A percentile compares a stretch with the other conserved stretches of the same genome.
These are phyloP conservation scores for Drepana falcataria DNA, from an alignment of 2,888 invertebrate genomes.

Conservation along the genomic window DNA sequence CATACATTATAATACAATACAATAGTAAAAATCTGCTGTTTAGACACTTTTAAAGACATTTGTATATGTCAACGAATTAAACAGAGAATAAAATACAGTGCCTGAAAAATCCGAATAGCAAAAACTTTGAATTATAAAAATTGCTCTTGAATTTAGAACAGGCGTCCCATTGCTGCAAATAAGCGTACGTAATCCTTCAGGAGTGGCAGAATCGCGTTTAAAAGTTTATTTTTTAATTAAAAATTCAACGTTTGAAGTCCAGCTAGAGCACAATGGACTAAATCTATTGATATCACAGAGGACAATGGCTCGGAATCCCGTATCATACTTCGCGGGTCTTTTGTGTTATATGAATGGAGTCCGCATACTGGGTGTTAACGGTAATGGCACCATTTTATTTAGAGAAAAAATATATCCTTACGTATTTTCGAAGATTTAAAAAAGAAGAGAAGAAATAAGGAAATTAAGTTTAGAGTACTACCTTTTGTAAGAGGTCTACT, in stretches of 20 bases:
- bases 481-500: no score
- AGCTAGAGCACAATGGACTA: neutral
- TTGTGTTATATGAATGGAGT: neutral
- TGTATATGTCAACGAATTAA: no score
- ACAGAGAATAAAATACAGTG: neutral
- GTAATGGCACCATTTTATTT: neutral
- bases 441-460: no score
- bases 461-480: no score
- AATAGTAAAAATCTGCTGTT: no score
- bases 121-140: neutral
- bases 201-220: neutral
- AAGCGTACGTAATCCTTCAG: neutral
- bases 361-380: neutral
- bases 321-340: neutral
- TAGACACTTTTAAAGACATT: no score
- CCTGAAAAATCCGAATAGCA: neutral
- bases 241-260: constrained; percentile 7
- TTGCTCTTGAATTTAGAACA: neutral
- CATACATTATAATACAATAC: no score
- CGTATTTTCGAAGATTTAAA: neutral
- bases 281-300: neutral
- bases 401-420: neutral
- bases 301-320: constrained; percentile 1
- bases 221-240: constrained; percentile 19
- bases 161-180: neutral